A percentile compares a stretch with the other conserved stretches of the same genome.
Evolutionary conservation across 2,888 invertebrate species (phyloP).

Genomic region (Girardia tigrina): DNA sequence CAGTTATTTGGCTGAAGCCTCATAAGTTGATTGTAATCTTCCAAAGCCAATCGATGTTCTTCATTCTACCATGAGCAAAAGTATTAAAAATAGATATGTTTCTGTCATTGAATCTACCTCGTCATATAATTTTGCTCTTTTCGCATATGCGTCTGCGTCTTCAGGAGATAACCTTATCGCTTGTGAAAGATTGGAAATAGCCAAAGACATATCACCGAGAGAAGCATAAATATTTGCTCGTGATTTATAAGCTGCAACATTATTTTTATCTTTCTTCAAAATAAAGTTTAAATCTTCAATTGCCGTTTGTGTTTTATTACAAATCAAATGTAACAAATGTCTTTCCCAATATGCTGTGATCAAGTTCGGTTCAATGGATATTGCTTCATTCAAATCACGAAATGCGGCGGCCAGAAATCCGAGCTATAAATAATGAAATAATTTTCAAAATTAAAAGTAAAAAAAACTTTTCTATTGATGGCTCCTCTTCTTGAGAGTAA

Average conservation of each 20-base stretch:
- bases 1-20: constrained; percentile 44
- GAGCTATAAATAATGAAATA: constrained; percentile 31
- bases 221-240: not conserved
- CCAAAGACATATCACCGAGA: constrained; percentile 44
- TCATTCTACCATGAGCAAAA: constrained; percentile 40
- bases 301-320: constrained; percentile 44
- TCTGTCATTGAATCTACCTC: constrained; percentile 39
- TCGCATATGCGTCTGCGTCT: constrained; percentile 46
- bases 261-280: constrained; percentile 44
- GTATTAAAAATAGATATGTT: not conserved
- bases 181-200: constrained; percentile 47
- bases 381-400: constrained; percentile 41
- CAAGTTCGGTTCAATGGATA: constrained; percentile 44
- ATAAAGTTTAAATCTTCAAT: constrained; percentile 48
- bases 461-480: constrained; percentile 44
- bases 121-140: constrained; percentile 48
- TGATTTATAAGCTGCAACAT: constrained; percentile 45
- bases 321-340: constrained; percentile 46
- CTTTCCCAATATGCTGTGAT: constrained; percentile 51
- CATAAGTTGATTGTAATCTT: constrained; percentile 45
- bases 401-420: constrained; percentile 37
- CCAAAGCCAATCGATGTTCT: constrained; percentile 47
- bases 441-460: constrained; percentile 11
- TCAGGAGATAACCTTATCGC: constrained; percentile 47
- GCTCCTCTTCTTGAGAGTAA: constrained; percentile 47